phyloP scores from a whole-genome alignment of 2,888 invertebrate genomes.

The Nymphalis urticae region DNA sequence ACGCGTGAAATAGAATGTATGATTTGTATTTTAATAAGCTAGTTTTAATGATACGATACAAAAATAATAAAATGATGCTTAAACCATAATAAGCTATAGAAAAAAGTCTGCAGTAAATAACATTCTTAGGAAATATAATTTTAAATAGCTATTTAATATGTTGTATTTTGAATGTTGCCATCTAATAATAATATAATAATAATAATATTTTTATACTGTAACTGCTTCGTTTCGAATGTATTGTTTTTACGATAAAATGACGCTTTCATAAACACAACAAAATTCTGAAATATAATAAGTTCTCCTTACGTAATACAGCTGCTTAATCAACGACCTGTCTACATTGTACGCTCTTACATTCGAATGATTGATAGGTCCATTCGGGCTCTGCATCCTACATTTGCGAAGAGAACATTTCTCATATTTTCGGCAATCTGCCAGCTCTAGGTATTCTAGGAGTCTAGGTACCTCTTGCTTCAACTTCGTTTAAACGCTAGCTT shows the following conservation, averaged over 20 bases:
- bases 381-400: constrained; percentile 37
- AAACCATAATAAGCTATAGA: too few relatives aligned
- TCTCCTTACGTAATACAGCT: constrained; percentile 33
- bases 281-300: constrained; percentile 13
- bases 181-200: too few relatives aligned
- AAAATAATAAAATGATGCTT: too few relatives aligned
- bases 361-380: constrained; percentile 42
- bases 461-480: constrained; percentile 19
- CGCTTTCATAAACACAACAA: constrained; percentile 13
- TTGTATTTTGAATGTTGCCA: too few relatives aligned
- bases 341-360: constrained; percentile 32
- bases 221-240: too few relatives aligned
- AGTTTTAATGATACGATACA: too few relatives aligned
- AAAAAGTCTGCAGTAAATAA: too few relatives aligned
- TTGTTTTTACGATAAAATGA: background rate
- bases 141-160: too few relatives aligned
- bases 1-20: constrained; percentile 4
- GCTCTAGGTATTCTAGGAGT: constrained; percentile 33
- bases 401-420: constrained; percentile 37
- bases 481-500: constrained; percentile 9
- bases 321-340: constrained; percentile 39
- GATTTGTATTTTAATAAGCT: too few relatives aligned
- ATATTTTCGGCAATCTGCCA: constrained; percentile 43
- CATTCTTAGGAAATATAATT: too few relatives aligned
- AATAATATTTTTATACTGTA: too few relatives aligned